Conservation (phyloP, 2,888 invertebrate species). For the Brenthis hecate region DNA sequence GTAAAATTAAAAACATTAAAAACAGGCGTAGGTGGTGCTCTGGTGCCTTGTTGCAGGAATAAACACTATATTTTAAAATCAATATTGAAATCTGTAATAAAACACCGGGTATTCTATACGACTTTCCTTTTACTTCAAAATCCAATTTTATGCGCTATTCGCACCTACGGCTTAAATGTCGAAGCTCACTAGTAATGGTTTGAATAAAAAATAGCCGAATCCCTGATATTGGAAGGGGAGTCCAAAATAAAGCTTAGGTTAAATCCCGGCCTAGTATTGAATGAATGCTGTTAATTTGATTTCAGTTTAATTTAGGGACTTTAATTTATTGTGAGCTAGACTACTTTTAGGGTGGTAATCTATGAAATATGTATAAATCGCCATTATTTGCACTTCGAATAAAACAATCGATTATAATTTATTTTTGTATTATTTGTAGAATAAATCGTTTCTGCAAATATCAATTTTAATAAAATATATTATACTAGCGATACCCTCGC, state of each 20-base stretch:
- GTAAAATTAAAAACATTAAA: neutral
- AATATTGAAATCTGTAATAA: constrained; percentile 26
- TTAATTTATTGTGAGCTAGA: neutral
- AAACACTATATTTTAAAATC: constrained; percentile 22
- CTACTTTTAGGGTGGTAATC: neutral
- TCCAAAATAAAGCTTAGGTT: constrained; percentile 26
- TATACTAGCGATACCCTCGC: no score
- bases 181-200: constrained; percentile 28
- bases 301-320: constrained; percentile 16
- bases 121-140: constrained; percentile 27
- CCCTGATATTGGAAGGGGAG: constrained; percentile 28
- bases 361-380: no score
- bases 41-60: constrained; percentile 1
- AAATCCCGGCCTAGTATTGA: constrained; percentile 21
- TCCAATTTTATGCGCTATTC: constrained; percentile 33
- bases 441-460: no score
- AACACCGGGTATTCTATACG: constrained; percentile 20
- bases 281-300: constrained; percentile 15
- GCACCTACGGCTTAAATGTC: constrained; percentile 32
- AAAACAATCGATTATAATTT: no score
- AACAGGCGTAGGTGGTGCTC: constrained; percentile 23
- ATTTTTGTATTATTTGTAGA: no score
- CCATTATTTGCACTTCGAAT: no score
- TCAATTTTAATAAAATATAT: no score
- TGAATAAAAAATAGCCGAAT: constrained; percentile 28